Evolutionary conservation across 2,888 invertebrate genomes (phyloP).

Genomic region (Gasteruption jaculator): DNA sequence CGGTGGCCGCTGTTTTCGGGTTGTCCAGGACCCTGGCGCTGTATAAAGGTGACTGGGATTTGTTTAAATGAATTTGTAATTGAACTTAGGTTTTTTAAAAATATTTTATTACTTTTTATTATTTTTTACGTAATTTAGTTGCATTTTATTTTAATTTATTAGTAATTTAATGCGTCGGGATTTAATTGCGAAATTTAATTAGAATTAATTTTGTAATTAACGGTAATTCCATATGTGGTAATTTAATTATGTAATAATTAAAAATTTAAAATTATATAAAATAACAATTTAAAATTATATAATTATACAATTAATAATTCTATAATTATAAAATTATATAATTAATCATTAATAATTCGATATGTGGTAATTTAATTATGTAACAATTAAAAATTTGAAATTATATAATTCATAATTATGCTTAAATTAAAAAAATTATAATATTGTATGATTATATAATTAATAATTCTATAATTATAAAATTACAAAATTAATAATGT

Average conservation of each 20-base stretch:
- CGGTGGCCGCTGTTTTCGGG: conserved; percentile 54
- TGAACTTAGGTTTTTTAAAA: no score
- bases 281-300: neutral
- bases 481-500: conserved; percentile 2
- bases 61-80: no score
- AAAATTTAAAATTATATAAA: neutral
- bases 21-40: conserved; percentile 59
- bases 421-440: conserved; percentile 1
- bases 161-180: no score
- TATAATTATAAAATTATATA: conserved; percentile 2
- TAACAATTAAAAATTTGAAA: neutral
- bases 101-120: conserved; percentile 4
- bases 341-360: neutral
- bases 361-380: neutral
- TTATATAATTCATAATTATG: neutral
- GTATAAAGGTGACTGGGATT: no score
- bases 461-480: neutral
- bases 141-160: no score
- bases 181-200: neutral
- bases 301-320: neutral
- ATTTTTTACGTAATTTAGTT: conserved; percentile 3
- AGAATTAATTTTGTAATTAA: neutral
- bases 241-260: neutral
- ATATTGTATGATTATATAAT: neutral
- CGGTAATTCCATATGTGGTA: neutral